Evolutionary conservation across 1,140 invertebrate genomes (phyloP), one percentile per base, ranked within the genome.

Genomic region (Zaprionus gabonicus): DNA sequence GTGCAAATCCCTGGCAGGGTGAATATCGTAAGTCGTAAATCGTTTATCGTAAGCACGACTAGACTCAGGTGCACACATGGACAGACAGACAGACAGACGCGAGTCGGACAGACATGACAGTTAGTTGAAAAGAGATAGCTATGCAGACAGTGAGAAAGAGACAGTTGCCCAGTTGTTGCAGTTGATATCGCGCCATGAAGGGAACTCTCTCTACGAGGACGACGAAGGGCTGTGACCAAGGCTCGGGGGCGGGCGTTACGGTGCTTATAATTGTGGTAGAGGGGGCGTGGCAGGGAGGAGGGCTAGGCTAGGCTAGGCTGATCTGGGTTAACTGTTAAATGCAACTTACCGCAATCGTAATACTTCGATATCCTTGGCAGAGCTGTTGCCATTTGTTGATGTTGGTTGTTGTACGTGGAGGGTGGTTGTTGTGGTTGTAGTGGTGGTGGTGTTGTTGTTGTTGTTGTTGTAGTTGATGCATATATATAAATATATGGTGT

Each of bases 311-410:
- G 7, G 13, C 41, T 49, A 3, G 17, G 20, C 44, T 41, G 44
- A 15, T 28, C 13, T 20, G 55, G 20, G 15, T 51, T 51, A 51
- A 25, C 46, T 20, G 10, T 23, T 25, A 17, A 55, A 59, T 62
- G 44, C 20, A 62, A 95, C 95, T 95, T 94, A 95, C 95, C 95
- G 93, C 94, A 94, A 91, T 95, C 95, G 94, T 95, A 95, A 93
- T 95, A 95, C 93, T 94, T 95, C 81, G 92, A 93, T 93, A 95
- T 95, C 94, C 95, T 94, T 93, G 94, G 95, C 90, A 95, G 94
- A 93, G 94, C 95, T 95, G 81, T 72, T 67, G 20, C 34, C 72
- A 66, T 72, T 60, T 9, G 70, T 65, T 56, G 62, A 60, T 49
- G 71, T 80, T 55, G 63, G 73, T 76, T 53, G 68, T 76, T 73